phyloP scores from a whole-genome alignment of 1,140 invertebrate genomes.

The Drosophila ambigua region DNA sequence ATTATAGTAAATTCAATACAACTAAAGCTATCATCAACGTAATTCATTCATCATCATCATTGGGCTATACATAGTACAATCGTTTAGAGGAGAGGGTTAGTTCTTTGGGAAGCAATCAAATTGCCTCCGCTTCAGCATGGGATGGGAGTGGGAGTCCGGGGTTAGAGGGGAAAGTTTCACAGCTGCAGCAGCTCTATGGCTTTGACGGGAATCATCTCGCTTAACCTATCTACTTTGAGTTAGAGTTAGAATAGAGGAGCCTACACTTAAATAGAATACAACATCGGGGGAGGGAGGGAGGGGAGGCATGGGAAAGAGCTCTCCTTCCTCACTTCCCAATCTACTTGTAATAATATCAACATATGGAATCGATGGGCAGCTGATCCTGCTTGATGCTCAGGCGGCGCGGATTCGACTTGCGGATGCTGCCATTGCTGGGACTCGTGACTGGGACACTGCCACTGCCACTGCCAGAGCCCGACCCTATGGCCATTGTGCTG shows the following conservation, averaged over 20 bases:
- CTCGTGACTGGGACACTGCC: slow-evolving; percentile 30
- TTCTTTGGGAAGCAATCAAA: slow-evolving; percentile 30
- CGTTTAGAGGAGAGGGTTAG: slow-evolving; percentile 12
- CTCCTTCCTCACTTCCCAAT: slow-evolving; percentile 17
- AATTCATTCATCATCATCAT: slow-evolving; percentile 39
- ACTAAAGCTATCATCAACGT: slow-evolving; percentile 68
- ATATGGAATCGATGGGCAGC: slow-evolving; percentile 82
- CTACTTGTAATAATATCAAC: slow-evolving; percentile 70
- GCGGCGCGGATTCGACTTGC: slow-evolving; percentile 64
- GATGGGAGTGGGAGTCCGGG: not conserved
- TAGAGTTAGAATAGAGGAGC: slow-evolving; percentile 60
- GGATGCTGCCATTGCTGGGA: slow-evolving; percentile 4
- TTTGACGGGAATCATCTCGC: slow-evolving; percentile 59
- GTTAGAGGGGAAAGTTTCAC: slow-evolving; percentile 22
- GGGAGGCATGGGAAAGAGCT: not conserved
- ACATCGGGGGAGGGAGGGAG: slow-evolving; percentile 30
- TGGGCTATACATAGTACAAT: slow-evolving; percentile 39
- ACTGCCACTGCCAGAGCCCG: slow-evolving; percentile 26
- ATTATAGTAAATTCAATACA: slow-evolving; percentile 77
- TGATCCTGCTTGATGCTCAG: slow-evolving; percentile 83
- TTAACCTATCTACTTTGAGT: slow-evolving; percentile 51
- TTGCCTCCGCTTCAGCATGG: slow-evolving; percentile 48
- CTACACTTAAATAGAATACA: slow-evolving; percentile 70
- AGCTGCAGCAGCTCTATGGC: slow-evolving; percentile 50
- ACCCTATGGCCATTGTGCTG: slow-evolving; percentile 50